phyloP scores from a whole-genome alignment of 2,888 invertebrate genomes.

The Cephus runcator region DNA sequence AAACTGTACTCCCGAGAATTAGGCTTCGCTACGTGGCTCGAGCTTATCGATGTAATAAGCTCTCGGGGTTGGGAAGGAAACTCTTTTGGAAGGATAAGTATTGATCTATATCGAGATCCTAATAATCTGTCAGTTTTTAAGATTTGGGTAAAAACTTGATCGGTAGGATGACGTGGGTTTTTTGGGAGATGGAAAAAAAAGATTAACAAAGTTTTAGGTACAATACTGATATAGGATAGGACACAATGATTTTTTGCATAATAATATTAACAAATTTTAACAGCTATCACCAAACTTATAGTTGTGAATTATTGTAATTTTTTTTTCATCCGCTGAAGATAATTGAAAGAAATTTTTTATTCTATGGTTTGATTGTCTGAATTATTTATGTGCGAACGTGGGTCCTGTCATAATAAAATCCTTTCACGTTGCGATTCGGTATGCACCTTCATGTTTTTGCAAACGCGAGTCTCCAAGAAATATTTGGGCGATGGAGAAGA shows the following conservation, averaged over 20 bases:
- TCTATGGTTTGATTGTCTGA: neutral
- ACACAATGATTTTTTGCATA: neutral
- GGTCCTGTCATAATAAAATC: neutral
- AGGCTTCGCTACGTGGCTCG: neutral
- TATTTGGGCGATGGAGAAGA: neutral
- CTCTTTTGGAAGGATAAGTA: neutral
- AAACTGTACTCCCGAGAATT: neutral
- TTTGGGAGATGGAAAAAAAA: neutral
- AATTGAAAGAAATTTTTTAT: too few relatives aligned
- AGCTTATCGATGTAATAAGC: constrained; percentile 1
- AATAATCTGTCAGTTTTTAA: neutral
- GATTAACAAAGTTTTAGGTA: neutral
- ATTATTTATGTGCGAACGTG: neutral
- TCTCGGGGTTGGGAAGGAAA: neutral
- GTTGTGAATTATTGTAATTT: neutral
- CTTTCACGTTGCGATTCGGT: neutral
- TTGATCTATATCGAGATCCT: neutral
- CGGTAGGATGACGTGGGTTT: neutral
- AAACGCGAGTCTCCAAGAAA: neutral
- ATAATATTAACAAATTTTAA: neutral
- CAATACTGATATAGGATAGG: neutral
- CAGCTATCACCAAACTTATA: neutral
- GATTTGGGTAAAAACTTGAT: neutral
- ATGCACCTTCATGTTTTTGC: neutral
- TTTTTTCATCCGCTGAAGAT: neutral